Evolutionary conservation across 2,888 invertebrate genomes (phyloP).

Genomic region (Microdon myrmicae): DNA sequence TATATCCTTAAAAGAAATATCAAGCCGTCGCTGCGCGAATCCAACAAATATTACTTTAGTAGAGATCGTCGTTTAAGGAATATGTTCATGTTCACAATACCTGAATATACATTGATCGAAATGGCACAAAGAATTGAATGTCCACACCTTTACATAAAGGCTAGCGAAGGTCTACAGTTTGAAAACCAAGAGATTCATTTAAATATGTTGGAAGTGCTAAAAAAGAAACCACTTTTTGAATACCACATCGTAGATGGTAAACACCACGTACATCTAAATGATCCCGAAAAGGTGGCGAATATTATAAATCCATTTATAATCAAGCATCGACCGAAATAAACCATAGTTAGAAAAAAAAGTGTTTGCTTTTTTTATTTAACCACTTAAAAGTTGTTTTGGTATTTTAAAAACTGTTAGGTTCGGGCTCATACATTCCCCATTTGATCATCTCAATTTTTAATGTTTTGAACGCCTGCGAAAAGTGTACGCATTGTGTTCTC

Average conservation of each 20-base stretch:
- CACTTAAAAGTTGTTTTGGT: no score
- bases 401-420: no score
- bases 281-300: constrained; percentile 72
- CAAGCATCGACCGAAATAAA: constrained; percentile 50
- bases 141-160: constrained; percentile 75
- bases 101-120: constrained; percentile 68
- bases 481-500: no score
- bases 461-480: no score
- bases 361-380: no score
- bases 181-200: constrained; percentile 70
- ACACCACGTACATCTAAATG: constrained; percentile 80
- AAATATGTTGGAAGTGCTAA: constrained; percentile 70
- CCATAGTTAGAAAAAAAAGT: no score
- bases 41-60: constrained; percentile 73
- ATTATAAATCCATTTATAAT: constrained; percentile 71
- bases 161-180: constrained; percentile 69
- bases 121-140: constrained; percentile 71
- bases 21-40: constrained; percentile 69
- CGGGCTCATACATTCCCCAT: no score
- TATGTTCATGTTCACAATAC: constrained; percentile 50
- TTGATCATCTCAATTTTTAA: no score
- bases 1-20: constrained; percentile 71
- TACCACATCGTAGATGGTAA: constrained; percentile 74
- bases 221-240: constrained; percentile 69
- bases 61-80: constrained; percentile 75